Conservation (phyloP, 1,140 invertebrate species). For the Platyura marginata region DNA sequence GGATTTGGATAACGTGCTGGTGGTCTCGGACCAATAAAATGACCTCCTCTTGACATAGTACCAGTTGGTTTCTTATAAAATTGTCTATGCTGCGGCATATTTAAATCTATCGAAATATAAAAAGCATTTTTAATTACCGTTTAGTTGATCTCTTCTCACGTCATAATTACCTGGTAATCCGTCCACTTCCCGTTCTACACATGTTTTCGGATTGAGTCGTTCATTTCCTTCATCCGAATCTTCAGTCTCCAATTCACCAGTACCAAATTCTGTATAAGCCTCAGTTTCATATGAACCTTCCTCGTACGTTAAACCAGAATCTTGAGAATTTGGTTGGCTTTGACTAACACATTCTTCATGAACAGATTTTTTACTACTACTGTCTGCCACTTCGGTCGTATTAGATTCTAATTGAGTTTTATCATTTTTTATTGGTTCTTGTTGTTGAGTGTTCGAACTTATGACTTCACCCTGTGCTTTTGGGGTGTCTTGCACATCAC, state of each 20-base stretch:
- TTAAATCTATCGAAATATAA: not conserved
- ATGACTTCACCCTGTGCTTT: not conserved
- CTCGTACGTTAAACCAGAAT: not conserved
- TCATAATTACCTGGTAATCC: not conserved
- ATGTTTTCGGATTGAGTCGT: not conserved
- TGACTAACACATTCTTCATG: not conserved
- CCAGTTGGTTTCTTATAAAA: not conserved
- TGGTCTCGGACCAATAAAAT: not conserved
- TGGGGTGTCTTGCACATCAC: not conserved
- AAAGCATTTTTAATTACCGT: not conserved
- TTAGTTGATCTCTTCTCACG: not conserved
- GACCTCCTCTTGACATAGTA: not conserved
- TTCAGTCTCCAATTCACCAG: not conserved
- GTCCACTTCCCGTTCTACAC: not conserved
- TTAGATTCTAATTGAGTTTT: not conserved
- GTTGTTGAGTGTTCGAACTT: too few relatives aligned
- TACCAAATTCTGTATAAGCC: too few relatives aligned
- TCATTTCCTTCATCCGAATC: not conserved
- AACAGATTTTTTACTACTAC: not conserved
- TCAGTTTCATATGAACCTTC: too few relatives aligned
- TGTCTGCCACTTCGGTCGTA: not conserved
- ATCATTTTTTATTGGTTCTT: not conserved
- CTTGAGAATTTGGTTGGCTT: not conserved
- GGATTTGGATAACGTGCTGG: not conserved
- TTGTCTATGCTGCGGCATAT: not conserved